Percentiles rank a stretch among this genome's conserved stretches.
These are phyloP conservation scores for Xenopus petersii DNA, from an alignment of 2,797 vertebrate species.

Conservation along the genomic window DNA sequence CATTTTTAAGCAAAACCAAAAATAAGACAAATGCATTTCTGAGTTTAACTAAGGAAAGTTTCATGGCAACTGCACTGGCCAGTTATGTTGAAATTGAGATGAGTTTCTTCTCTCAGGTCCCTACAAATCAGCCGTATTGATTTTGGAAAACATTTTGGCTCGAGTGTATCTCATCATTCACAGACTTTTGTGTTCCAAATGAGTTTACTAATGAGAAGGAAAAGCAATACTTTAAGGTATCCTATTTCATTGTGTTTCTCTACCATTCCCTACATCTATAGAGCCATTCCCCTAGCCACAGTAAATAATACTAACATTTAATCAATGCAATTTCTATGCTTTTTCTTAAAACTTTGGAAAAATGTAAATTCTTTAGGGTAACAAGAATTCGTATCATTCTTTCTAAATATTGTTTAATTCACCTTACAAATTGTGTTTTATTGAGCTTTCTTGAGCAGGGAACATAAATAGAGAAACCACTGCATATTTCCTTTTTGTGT, in stretches of 20 bases:
- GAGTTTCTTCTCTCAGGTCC: conserved; percentile 32
- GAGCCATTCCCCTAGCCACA: not conserved
- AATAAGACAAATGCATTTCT: not conserved
- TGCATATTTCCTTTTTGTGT: no score
- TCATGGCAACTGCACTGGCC: conserved; percentile 24
- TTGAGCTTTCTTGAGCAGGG: no score
- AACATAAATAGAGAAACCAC: no score
- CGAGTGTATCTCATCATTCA: conserved; percentile 47
- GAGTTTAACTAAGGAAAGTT: conserved; percentile 35
- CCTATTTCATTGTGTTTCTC: conserved; percentile 31
- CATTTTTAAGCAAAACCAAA: no score
- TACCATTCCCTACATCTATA: conserved; percentile 8
- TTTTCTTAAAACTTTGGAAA: not conserved
- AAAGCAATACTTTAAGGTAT: conserved; percentile 47
- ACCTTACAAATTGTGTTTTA: no score
- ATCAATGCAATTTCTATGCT: not conserved
- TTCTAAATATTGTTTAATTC: no score
- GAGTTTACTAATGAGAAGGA: conserved; percentile 49
- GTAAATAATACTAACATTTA: conserved; percentile 9
- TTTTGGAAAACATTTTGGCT: conserved; percentile 45
- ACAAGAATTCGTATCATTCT: no score
- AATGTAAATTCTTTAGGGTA: not conserved
- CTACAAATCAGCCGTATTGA: conserved; percentile 47
- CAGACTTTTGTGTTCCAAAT: conserved; percentile 42
- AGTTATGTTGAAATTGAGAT: conserved; percentile 37